Conservation (phyloP, 2,113 vertebrate species). For the Grus americana region DNA sequence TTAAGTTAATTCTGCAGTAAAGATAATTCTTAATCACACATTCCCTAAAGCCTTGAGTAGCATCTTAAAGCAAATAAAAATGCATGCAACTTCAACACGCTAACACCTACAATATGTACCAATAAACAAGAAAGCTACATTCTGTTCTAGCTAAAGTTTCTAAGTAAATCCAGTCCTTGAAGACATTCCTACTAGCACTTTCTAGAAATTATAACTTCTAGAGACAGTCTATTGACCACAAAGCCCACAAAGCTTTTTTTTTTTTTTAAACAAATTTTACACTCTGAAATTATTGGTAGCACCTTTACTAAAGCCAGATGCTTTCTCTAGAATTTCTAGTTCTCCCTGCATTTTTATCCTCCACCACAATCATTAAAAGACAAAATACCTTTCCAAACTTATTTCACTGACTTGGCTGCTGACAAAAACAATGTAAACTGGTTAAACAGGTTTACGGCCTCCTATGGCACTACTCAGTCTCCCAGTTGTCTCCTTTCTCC, state of each 20-base stretch:
- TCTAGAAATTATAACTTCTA: neutral
- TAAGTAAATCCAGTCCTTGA: neutral
- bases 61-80: neutral
- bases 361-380: neutral
- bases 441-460: constrained; percentile 40
- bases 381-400: neutral
- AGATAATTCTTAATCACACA: neutral
- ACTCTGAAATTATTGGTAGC: neutral
- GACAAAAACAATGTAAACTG: neutral
- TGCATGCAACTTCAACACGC: neutral
- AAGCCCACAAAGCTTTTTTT: neutral
- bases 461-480: neutral
- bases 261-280: neutral
- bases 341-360: neutral
- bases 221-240: neutral
- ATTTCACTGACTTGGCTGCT: neutral
- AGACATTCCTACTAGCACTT: neutral
- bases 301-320: neutral
- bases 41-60: neutral
- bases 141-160: neutral
- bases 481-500: neutral
- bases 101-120: neutral
- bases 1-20: neutral
- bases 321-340: neutral
- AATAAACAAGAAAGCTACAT: neutral